These are phyloP conservation scores for Stictonetta naevosa DNA, from an alignment of 2,113 vertebrate genomes.

Conservation along the genomic window DNA sequence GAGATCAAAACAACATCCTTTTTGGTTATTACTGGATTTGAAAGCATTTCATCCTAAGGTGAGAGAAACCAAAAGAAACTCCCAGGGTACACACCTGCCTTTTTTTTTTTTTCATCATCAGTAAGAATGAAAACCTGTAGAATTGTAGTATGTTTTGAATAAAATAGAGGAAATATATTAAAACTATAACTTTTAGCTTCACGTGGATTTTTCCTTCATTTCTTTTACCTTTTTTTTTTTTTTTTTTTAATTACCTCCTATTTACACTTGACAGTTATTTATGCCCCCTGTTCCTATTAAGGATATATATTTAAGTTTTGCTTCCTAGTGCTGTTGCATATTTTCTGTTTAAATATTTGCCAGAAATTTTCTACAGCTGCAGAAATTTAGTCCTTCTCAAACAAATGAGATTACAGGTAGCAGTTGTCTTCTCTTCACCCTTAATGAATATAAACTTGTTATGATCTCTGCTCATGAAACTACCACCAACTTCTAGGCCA, in stretches of 20 bases:
- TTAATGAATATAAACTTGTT: slow-evolving; percentile 13
- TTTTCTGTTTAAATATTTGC: slow-evolving; percentile 10
- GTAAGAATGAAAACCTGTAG: background rate
- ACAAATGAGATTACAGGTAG: background rate
- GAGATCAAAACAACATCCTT: background rate
- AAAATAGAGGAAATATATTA: background rate
- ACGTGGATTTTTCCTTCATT: background rate
- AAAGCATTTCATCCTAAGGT: background rate
- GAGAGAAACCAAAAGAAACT: background rate
- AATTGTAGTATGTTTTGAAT: background rate
- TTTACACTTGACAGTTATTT: background rate
- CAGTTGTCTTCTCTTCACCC: background rate
- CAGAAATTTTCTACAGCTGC: background rate
- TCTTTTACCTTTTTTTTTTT: background rate
- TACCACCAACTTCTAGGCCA: background rate
- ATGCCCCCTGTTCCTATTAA: background rate
- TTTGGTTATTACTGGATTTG: background rate
- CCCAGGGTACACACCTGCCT: background rate
- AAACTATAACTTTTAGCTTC: background rate
- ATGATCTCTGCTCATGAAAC: background rate
- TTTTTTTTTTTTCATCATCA: background rate
- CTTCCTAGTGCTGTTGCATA: background rate
- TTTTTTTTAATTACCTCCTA: rapidly evolving
- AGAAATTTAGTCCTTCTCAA: background rate
- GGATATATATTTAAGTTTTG: background rate